Base-by-base conservation (phyloP, 2,888 invertebrate species). In the Rotaria socialis region DNA sequence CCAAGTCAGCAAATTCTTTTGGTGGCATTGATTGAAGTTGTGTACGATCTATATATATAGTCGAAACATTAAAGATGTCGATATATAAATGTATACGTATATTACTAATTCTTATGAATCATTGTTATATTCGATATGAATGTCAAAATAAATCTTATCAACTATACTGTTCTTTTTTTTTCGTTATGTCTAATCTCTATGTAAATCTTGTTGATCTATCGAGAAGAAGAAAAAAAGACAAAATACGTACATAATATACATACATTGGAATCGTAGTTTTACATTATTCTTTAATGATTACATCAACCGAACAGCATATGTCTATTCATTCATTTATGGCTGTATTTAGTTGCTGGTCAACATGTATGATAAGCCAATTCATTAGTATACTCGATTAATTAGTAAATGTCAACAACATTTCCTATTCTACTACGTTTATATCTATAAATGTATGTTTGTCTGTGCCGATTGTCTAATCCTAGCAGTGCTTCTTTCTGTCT, bases 21-120 rank as follows among this genome's bases (percentile, higher is more conserved):
- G 84, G 67, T 16, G 87, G 80, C 58, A 87, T 87, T 84, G 85
- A 84, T 74, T 87, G 85, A 24, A 87, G 43, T 84, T 87, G 87
- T 43, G 87, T 87, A 58, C 84, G 52, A 24, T 85, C 87, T 87
- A 85, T 50, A 50, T 50, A 8, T 50, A 50, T 50, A 50, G n/a
- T n/a, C n/a, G n/a, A n/a, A n/a, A n/a, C n/a, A n/a, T n/a, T n/a
- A n/a, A n/a, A n/a, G n/a, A n/a, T n/a, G n/a, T n/a, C n/a, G 1
- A 50, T 50, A 50, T 50, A 50, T 50, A 8, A 3, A 50, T 50
- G 50, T n/a, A 24, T 60, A 27, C n/a, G 11, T 60, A 27, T 35
- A 67, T 67, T 35, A 14, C 6, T 67, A 16, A 16, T 67, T 11
- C 35, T 67, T 67, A 67, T 27, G 35, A 67, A 67, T 35, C 19